Evolutionary conservation across 2,888 invertebrate species (phyloP), one percentile per base, ranked within the genome.

Genomic region (Cheilosia variabilis): DNA sequence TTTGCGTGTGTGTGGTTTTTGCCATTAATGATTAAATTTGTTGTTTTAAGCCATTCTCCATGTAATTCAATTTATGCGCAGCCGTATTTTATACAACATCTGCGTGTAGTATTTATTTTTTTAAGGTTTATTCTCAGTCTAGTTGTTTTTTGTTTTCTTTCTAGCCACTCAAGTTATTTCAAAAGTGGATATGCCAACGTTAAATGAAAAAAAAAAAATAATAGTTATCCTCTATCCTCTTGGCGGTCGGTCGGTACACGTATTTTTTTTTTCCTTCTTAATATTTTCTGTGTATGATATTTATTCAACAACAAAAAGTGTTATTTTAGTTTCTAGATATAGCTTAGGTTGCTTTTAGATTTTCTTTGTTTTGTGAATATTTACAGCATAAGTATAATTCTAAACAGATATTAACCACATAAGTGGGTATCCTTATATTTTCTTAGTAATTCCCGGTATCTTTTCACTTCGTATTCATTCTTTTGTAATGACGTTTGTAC

Each of bases 361-460:
- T 53, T 27, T 41, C 60, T 47, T 60, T 34, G 19, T 53, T 60
- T 41, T 27, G 37, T 82, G 47, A 65, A 57, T 78, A 83, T 83
- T 72, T 83, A 83, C 82, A 83, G 43, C 34, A 76, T 34, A 55
- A 37, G n/a, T 34, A 45, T 43, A 13, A 31, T 41, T n/a, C 52
- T 52, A 60, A 37, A 13, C 13, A 13, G 37, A 37, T 37, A 52
- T 72, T 62, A 37, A 34, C 53, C 19, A 52, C 52, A 45, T 69
- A 13, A 37, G 57, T 62, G 62, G 34, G 27, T 62, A 31, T 52
- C 13, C 27, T 58, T 55, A 50, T 55, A 19, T 75, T 34, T 60
- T 71, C 45, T 55, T 77, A 41, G 19, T 77, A 47, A 55, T 78
- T 83, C 78, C 83, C 78, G 83, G 83, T 76, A 62, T 63, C 15